A percentile compares a stretch with the other conserved stretches of the same genome.
Evolutionary conservation across 2,797 vertebrate species (phyloP).

Genomic region (Heterohyrax brucei): DNA sequence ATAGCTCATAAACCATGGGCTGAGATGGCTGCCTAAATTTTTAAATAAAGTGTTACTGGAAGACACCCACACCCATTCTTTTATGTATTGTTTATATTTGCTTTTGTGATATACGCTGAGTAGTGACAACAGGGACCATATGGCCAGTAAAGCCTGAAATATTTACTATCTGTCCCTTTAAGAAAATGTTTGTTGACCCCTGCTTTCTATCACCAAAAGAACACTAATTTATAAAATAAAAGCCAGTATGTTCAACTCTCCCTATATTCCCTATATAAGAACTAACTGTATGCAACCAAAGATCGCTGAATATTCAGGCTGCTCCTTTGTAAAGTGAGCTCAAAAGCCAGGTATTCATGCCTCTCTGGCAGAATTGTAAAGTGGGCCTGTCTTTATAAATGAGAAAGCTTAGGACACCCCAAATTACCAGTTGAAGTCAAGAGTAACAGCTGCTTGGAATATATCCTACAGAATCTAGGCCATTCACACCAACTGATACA

Average conservation of each 20-base stretch:
- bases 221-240: constrained; percentile 16
- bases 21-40: not conserved
- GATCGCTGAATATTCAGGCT: not conserved
- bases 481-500: too few relatives aligned
- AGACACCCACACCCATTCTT: not conserved
- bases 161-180: not conserved
- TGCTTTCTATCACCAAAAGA: not conserved
- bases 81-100: not conserved
- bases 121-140: not conserved
- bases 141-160: not conserved
- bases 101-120: not conserved
- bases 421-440: constrained; percentile 1
- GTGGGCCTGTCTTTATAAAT: not conserved
- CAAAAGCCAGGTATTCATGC: not conserved
- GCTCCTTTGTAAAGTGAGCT: not conserved
- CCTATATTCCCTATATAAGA: not conserved
- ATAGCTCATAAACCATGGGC: not conserved
- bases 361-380: not conserved
- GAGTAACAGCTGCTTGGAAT: not conserved
- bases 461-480: too few relatives aligned
- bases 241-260: not conserved
- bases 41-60: constrained; percentile 51
- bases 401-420: not conserved
- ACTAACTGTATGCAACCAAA: not conserved
- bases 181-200: not conserved